Conservation (phyloP, 2,113 vertebrate genomes). For the Ctenomys sociabilis region DNA sequence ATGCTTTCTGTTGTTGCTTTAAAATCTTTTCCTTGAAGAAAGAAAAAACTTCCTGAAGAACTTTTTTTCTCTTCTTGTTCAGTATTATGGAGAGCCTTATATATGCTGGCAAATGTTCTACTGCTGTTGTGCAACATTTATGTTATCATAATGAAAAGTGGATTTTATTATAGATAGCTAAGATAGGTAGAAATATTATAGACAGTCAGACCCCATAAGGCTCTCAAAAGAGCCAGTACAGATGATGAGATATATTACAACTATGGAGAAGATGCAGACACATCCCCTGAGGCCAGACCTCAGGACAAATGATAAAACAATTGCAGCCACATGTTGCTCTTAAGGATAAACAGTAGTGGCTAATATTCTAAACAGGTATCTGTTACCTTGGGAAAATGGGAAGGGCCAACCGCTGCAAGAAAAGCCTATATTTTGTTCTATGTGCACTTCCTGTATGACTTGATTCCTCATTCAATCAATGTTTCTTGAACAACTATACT, state of each 20-base stretch:
- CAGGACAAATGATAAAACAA: too few species aligned
- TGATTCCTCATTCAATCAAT: too few species aligned
- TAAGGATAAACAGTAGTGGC: too few species aligned
- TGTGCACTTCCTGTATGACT: too few species aligned
- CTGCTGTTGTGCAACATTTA: background rate
- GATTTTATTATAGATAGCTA: background rate
- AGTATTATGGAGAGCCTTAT: background rate
- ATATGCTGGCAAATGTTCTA: background rate
- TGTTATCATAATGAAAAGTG: background rate
- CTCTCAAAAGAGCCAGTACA: background rate
- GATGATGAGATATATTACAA: background rate
- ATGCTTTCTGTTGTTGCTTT: conserved; percentile 35
- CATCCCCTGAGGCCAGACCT: too few species aligned
- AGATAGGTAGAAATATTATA: background rate
- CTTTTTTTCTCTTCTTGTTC: background rate
- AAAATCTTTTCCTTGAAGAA: background rate
- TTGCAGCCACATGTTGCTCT: too few species aligned
- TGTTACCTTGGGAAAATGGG: too few species aligned
- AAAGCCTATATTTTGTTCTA: too few species aligned
- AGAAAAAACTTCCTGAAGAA: background rate
- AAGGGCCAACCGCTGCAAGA: too few species aligned
- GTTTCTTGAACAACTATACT: too few species aligned
- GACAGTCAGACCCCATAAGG: background rate
- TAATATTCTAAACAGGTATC: too few species aligned
- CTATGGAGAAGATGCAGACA: too few species aligned